Percentiles rank a stretch among this genome's conserved stretches.
These are phyloP conservation scores for Ploceus nigricollis DNA, from an alignment of 2,113 vertebrate species.

Conservation along the genomic window DNA sequence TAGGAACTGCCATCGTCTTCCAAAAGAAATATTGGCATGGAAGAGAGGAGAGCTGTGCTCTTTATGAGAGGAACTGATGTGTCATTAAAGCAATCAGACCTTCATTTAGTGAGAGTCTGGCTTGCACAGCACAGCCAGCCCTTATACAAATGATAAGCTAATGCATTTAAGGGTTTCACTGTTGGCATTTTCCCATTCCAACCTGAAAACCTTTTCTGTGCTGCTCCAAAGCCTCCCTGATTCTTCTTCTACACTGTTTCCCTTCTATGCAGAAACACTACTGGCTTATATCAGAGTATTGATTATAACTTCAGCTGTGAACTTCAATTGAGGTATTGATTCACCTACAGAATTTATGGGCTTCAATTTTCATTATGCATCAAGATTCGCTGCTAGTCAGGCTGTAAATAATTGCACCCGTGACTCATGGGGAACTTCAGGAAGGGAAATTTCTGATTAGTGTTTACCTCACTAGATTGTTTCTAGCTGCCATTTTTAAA, in stretches of 20 bases:
- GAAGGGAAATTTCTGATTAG: neutral
- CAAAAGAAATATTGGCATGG: neutral
- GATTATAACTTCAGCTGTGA: neutral
- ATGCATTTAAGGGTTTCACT: neutral
- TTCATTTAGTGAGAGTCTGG: neutral
- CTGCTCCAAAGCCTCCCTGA: neutral
- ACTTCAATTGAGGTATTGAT: neutral
- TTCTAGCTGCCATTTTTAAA: neutral
- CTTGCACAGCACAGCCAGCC: neutral
- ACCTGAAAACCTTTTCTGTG: neutral
- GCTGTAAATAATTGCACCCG: neutral
- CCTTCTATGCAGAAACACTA: neutral
- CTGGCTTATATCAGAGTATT: neutral
- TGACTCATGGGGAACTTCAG: neutral
- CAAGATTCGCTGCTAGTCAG: neutral
- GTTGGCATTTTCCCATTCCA: neutral
- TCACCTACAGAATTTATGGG: neutral
- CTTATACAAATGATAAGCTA: neutral
- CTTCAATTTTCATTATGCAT: constrained; percentile 8
- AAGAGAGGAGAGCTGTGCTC: neutral
- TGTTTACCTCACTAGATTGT: neutral
- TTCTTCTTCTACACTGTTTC: neutral
- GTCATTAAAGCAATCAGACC: neutral
- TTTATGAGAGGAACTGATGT: neutral
- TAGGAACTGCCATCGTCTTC: neutral